Conservation (phyloP, 2,888 invertebrate genomes). For the Dione juno region DNA sequence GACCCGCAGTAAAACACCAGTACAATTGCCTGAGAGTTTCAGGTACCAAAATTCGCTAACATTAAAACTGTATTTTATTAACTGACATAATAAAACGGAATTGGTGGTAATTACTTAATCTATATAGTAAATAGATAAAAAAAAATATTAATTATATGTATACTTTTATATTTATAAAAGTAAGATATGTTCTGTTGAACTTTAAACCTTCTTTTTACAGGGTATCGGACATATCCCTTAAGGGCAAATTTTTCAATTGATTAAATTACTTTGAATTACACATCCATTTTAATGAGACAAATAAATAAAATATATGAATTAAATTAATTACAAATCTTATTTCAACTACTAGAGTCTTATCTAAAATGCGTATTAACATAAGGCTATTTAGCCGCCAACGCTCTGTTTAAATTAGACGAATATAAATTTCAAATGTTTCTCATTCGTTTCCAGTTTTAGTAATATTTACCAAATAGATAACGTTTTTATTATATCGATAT, state of each 20-base stretch:
- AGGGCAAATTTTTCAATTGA: no score
- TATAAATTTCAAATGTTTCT: neutral
- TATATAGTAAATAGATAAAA: neutral
- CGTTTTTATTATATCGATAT: slow-evolving; percentile 1
- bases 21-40: slow-evolving; percentile 33
- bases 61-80: slow-evolving; percentile 30
- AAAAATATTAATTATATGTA: neutral
- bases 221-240: no score
- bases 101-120: slow-evolving; percentile 12
- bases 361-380: neutral
- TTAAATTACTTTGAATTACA: no score
- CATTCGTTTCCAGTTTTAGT: neutral
- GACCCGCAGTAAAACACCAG: slow-evolving; percentile 42
- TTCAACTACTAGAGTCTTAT: neutral
- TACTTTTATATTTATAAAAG: no score
- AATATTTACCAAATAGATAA: neutral
- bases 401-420: neutral
- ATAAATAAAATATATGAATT: no score
- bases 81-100: slow-evolving; percentile 20
- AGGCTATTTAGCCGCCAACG: neutral
- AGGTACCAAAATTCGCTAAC: slow-evolving; percentile 41
- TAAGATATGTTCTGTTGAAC: no score
- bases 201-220: no score
- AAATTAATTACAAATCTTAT: slow-evolving; percentile 12
- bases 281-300: no score